Evolutionary conservation across 2,113 vertebrate species (phyloP).

Genomic region (Silurus asotus): DNA sequence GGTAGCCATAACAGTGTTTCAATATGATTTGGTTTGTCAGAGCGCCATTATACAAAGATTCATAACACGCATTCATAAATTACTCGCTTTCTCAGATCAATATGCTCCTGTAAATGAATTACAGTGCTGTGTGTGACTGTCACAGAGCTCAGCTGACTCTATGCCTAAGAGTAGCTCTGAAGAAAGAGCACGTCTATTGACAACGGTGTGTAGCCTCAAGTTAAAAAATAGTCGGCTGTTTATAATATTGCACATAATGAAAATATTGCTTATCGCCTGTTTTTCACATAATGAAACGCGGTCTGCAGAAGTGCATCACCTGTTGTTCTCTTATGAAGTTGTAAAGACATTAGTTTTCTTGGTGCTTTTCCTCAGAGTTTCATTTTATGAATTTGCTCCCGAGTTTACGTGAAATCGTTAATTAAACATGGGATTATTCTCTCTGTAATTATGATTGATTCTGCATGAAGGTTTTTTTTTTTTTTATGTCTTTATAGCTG

Average conservation of each 20-base stretch:
- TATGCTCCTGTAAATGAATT: conserved; percentile 35
- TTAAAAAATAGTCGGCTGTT: conserved; percentile 20
- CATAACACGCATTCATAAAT: conserved; percentile 46
- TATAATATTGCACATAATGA: background rate
- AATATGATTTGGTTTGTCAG: conserved; percentile 33
- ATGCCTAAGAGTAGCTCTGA: conserved; percentile 19
- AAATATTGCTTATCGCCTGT: conserved; percentile 24
- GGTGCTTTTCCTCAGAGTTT: background rate
- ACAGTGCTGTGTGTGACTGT: conserved; percentile 4
- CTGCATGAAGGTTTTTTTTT: conserved; percentile 5
- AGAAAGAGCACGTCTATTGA: conserved; percentile 40
- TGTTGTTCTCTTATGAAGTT: conserved; percentile 10
- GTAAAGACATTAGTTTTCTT: conserved; percentile 19
- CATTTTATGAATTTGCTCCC: background rate
- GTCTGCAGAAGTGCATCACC: background rate
- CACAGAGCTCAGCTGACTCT: conserved; percentile 30
- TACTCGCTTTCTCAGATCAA: conserved; percentile 26
- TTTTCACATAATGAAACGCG: conserved; percentile 6
- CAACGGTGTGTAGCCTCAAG: conserved; percentile 19
- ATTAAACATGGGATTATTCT: background rate
- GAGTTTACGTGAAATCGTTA: background rate
- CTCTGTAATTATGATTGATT: conserved; percentile 24
- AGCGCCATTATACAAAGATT: conserved; percentile 5
- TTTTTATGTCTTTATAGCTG: conserved; percentile 30
- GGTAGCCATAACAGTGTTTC: conserved; percentile 29